Percentiles rank a stretch among this genome's conserved stretches.
Conservation (phyloP, 2,888 invertebrate genomes). For the Pollenia amentaria region DNA sequence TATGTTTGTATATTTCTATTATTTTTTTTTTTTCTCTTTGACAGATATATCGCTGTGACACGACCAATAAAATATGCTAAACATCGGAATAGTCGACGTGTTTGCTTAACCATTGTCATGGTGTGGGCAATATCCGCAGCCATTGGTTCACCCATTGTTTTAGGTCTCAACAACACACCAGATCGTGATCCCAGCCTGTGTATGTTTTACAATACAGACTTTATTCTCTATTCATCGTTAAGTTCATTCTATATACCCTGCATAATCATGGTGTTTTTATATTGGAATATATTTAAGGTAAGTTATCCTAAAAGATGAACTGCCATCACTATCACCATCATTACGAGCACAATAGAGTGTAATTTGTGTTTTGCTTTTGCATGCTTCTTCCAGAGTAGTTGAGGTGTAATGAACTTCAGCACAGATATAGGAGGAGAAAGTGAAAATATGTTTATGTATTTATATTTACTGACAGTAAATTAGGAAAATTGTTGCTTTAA, state of each 20-base stretch:
- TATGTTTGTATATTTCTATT: background rate
- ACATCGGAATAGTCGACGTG: constrained; percentile 97
- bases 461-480: constrained; percentile 50
- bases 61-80: constrained; percentile 99
- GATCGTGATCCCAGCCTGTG: constrained; percentile 93
- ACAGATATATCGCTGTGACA: constrained; percentile 99
- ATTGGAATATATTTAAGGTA: constrained; percentile 98
- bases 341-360: background rate
- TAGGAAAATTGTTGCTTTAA: constrained; percentile 61
- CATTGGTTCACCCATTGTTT: constrained; percentile 97
- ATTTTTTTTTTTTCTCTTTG: constrained; percentile 76
- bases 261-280: constrained; percentile 98
- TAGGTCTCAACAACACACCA: constrained; percentile 97
- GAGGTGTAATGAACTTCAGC: background rate
- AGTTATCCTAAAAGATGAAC: constrained; percentile 77
- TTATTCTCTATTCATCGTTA: constrained; percentile 98
- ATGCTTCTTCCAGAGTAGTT: background rate
- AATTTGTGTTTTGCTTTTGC: background rate
- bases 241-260: constrained; percentile 99
- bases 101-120: constrained; percentile 96
- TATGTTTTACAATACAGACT: constrained; percentile 98
- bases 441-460: constrained; percentile 34
- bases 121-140: constrained; percentile 98
- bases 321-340: background rate
- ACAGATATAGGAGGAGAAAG: background rate